These are phyloP conservation scores for Silvanus unidentatus DNA, from an alignment of 2,888 invertebrate species.

Conservation along the genomic window DNA sequence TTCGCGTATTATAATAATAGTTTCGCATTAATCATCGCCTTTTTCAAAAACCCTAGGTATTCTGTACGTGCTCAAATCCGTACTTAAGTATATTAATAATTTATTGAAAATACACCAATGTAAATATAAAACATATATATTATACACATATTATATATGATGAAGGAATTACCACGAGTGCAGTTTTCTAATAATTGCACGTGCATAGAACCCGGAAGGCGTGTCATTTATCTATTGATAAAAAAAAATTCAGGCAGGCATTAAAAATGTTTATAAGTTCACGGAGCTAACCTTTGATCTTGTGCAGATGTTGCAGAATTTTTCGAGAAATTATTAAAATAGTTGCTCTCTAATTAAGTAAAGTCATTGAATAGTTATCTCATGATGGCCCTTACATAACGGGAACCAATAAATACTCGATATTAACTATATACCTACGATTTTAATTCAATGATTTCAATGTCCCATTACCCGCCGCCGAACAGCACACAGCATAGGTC, in stretches of 20 bases:
- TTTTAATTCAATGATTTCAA: conserved; percentile 34
- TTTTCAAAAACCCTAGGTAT: no score
- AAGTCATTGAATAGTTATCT: conserved; percentile 31
- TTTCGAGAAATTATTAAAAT: conserved; percentile 28
- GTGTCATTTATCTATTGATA: conserved; percentile 32
- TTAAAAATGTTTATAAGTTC: conserved; percentile 38
- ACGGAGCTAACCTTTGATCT: conserved; percentile 37
- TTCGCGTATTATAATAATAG: no score
- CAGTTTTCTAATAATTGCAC: conserved; percentile 24
- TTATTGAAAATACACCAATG: conserved; percentile 1
- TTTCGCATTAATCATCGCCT: no score
- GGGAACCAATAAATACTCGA: conserved; percentile 34
- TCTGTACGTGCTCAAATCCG: conserved; percentile 1
- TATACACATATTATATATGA: not conserved
- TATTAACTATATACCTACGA: conserved; percentile 41
- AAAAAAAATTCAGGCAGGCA: conserved; percentile 25
- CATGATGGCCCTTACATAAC: conserved; percentile 32
- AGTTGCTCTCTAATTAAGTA: conserved; percentile 37
- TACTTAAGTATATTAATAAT: not conserved
- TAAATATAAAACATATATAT: conserved; percentile 1
- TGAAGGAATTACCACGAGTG: conserved; percentile 5
- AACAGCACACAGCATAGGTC: conserved; percentile 20
- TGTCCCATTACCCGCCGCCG: conserved; percentile 27
- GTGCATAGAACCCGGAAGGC: conserved; percentile 34
- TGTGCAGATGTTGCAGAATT: conserved; percentile 32